Conservation (phyloP, 2,888 invertebrate genomes). For the Nebria brevicollis region DNA sequence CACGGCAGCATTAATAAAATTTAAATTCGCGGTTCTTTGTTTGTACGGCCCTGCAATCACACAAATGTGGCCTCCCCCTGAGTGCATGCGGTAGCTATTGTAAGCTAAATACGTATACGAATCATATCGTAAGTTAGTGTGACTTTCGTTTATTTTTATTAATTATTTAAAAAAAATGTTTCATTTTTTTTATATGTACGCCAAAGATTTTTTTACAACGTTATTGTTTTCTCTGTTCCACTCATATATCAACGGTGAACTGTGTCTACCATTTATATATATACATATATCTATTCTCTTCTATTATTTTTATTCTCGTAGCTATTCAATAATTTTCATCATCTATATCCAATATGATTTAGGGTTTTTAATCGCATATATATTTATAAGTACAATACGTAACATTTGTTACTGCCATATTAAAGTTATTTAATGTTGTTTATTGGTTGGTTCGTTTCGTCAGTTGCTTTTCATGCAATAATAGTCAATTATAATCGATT, state of each 20-base stretch:
- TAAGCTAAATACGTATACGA: constrained; percentile 34
- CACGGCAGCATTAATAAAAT: too few relatives aligned
- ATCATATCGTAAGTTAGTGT: constrained; percentile 44
- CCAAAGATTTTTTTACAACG: constrained; percentile 38
- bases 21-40: background rate
- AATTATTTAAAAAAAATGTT: background rate
- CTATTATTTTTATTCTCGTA: constrained; percentile 1
- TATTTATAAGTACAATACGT: constrained; percentile 25
- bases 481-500: background rate
- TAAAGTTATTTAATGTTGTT: constrained; percentile 13
- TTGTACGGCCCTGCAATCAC: constrained; percentile 10
- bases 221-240: constrained; percentile 24
- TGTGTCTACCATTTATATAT: constrained; percentile 5
- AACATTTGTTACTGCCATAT: constrained; percentile 35
- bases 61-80: constrained; percentile 28
- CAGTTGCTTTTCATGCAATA: background rate
- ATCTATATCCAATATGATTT: background rate
- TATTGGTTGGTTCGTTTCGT: background rate
- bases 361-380: background rate
- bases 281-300: background rate
- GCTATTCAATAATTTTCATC: background rate
- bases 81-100: constrained; percentile 41
- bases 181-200: constrained; percentile 26
- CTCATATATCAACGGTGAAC: constrained; percentile 1
- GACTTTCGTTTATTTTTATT: background rate